Percentiles rank a stretch among this genome's conserved stretches.
Evolutionary conservation across 2,888 invertebrate genomes (phyloP).

Genomic region (Endotricha flammealis): DNA sequence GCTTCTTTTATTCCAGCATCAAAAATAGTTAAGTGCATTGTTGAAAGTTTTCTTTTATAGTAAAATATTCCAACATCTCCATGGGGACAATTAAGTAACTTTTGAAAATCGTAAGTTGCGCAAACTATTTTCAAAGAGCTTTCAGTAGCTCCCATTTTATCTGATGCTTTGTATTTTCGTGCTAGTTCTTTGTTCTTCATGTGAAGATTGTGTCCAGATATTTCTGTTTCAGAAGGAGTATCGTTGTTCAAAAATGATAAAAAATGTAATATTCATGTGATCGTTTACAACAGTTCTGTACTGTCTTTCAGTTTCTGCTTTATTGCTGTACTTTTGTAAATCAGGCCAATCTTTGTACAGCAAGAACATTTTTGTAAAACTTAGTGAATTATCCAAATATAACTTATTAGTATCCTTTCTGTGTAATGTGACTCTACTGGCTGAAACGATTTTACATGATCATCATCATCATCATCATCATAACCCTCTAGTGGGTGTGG

Average conservation of each 20-base stretch:
- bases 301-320: conserved; percentile 13
- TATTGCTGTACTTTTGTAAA: conserved; percentile 10
- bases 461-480: no score
- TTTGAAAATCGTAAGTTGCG: conserved; percentile 14
- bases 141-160: background rate
- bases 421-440: no score
- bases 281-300: conserved; percentile 14
- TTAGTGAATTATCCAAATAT: conserved; percentile 14
- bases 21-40: conserved; percentile 14
- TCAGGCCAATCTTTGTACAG: conserved; percentile 18
- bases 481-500: no score
- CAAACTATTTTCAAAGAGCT: background rate
- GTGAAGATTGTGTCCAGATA: background rate
- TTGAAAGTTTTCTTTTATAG: conserved; percentile 14
- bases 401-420: no score
- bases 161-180: background rate
- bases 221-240: conserved; percentile 2
- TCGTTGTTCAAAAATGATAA: background rate
- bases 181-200: background rate
- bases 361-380: conserved; percentile 15
- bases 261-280: conserved; percentile 4
- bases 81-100: conserved; percentile 11
- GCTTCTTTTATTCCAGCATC: conserved; percentile 3
- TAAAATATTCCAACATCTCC: conserved; percentile 15
- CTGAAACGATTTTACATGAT: no score